phyloP scores from a whole-genome alignment of 2,113 vertebrate species.

The Pseudolaguvia tuberculata region DNA sequence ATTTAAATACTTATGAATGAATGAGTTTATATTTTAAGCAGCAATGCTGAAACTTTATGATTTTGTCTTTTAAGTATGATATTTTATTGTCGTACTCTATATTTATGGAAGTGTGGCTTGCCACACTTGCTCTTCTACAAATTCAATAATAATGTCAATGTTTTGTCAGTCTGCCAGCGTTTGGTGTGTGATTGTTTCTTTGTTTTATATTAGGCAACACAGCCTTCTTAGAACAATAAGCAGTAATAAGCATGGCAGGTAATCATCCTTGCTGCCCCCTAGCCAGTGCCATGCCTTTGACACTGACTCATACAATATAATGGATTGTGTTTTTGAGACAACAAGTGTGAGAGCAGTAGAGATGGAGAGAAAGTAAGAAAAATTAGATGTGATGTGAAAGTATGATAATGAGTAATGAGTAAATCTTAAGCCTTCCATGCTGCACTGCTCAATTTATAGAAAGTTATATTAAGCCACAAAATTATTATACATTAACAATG shows the following conservation, averaged over 20 bases:
- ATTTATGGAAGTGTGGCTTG: background rate
- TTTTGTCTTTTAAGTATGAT: too few species aligned
- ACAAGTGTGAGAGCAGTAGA: background rate
- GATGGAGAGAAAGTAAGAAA: conserved; percentile 1
- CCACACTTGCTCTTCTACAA: too few species aligned
- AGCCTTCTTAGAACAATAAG: background rate
- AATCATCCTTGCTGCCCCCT: background rate
- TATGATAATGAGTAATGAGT: conserved; percentile 9
- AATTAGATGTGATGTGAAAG: background rate
- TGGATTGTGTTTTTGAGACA: background rate
- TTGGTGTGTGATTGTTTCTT: background rate
- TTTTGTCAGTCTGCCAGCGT: conserved; percentile 5
- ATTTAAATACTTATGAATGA: background rate
- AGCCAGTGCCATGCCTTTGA: background rate
- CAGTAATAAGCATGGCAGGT: background rate
- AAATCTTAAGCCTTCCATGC: background rate
- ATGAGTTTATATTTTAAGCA: background rate
- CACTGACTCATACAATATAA: background rate
- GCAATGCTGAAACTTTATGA: too few species aligned
- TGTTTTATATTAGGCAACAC: conserved; percentile 13
- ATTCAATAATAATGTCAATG: conserved; percentile 6
- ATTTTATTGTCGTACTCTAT: background rate
- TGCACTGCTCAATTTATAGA: background rate
- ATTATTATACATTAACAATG: too few species aligned
- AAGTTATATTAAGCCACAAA: background rate